Evolutionary conservation across 1,140 invertebrate species (phyloP), one percentile per base, ranked within the genome.

Genomic region (Macrocentrus cingulum): DNA sequence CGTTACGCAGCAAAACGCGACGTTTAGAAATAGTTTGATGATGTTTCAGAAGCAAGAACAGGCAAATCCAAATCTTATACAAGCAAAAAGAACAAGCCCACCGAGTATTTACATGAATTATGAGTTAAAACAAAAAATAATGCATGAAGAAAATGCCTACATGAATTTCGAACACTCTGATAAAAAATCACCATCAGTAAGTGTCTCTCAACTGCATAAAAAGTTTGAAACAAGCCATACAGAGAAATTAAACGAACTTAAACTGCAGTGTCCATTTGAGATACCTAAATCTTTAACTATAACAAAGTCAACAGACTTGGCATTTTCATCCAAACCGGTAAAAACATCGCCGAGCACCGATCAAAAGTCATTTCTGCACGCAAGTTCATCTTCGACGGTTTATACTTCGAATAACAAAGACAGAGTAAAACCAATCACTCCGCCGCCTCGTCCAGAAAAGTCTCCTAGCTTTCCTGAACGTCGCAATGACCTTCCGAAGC

Each of bases 31-130:
- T 16, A 70, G 62, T 42, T 25, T 70, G 1, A 62, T 59, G 46
- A 34, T 67, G 15, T 67, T 70, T 60, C 64, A 66, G 18, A 59
- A 65, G 25, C 63, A 65, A 22, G 62, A 65, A 16, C 55, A 51
- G 18, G 3, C 41, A 53, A n/a, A 23, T 32, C 11, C 1, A 2
- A 37, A 23, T 13, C 25, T 5, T n/a, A 22, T 20, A 8, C 18
- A 41, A 7, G 5, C 15, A 7, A 15, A 36, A 9, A 50, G 29
- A 41, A 22, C 56, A 3, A 57, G 32, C 0, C 46, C 58, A 6
- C 71, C 72, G 45, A 70, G 62, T 37, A 73, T 68, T 4, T 77
- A 77, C 5, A 71, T 66, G 0, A 77, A 79, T 58, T 73, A 61
- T n/a, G 63, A 61, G 1, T 50, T 37, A 1, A 44, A 53, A 1